phyloP scores from a whole-genome alignment of 2,888 invertebrate genomes.

The Drosophila phalerata region DNA sequence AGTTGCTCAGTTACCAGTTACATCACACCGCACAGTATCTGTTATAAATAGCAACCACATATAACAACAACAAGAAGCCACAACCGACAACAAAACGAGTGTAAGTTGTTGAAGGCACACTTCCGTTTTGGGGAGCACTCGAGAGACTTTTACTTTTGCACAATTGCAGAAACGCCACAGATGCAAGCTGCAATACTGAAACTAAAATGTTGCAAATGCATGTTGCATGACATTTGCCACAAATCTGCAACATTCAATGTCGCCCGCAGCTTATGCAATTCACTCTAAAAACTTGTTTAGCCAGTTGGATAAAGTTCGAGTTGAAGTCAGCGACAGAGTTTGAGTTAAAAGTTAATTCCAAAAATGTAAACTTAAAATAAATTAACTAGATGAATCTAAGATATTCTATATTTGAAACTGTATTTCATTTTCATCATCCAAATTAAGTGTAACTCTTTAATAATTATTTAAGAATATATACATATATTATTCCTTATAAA shows the following conservation, averaged over 20 bases:
- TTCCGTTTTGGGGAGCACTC: conserved; percentile 60
- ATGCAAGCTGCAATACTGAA: conserved; percentile 10
- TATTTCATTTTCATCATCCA: no score
- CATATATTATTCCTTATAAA: no score
- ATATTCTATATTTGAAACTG: no score
- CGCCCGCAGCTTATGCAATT: conserved; percentile 66
- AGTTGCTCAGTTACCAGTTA: conserved; percentile 52
- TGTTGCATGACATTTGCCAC: conserved; percentile 72
- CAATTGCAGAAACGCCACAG: conserved; percentile 51
- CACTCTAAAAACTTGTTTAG: conserved; percentile 61
- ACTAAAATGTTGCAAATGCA: conserved; percentile 53
- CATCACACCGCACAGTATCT: conserved; percentile 43
- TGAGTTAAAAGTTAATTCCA: not conserved
- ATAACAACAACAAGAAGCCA: conserved; percentile 20
- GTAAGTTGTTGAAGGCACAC: conserved; percentile 39
- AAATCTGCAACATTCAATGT: conserved; percentile 71
- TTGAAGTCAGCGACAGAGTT: not conserved
- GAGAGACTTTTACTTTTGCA: conserved; percentile 70
- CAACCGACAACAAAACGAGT: conserved; percentile 25
- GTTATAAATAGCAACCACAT: conserved; percentile 47
- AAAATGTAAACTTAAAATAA: no score
- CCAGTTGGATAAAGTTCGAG: conserved; percentile 3
- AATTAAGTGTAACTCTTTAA: no score
- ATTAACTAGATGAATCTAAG: no score
- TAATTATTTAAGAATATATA: no score